phyloP scores from a whole-genome alignment of 1,140 invertebrate species.

The Drosophila nasuta region DNA sequence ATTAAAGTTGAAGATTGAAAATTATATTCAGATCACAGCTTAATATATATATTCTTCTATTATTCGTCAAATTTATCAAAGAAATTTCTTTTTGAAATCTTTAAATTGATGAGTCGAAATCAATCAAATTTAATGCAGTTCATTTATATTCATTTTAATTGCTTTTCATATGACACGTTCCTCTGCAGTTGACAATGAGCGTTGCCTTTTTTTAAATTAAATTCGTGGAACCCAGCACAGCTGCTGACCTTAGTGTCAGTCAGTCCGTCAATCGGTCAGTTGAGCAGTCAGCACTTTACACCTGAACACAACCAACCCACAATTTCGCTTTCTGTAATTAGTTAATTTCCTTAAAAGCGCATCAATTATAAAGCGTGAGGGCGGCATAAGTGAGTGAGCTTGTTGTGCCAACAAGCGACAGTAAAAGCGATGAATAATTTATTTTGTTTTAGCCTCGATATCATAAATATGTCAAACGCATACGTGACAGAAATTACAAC shows the following conservation, averaged over 20 bases:
- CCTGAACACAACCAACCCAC: background rate
- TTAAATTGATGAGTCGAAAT: too few species aligned
- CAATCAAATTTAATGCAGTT: too few species aligned
- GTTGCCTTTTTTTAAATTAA: slow-evolving; percentile 1
- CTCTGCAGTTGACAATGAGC: too few species aligned
- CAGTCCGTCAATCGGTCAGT: background rate
- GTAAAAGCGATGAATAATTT: slow-evolving; percentile 56
- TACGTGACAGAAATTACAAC: slow-evolving; percentile 19
- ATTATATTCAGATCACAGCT: too few species aligned
- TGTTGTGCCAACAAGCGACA: slow-evolving; percentile 23
- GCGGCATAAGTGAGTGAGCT: slow-evolving; percentile 19
- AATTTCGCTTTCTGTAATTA: background rate
- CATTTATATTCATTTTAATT: too few species aligned
- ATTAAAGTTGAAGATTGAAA: too few species aligned
- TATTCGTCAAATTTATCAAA: too few species aligned
- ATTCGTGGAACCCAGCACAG: background rate
- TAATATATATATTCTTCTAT: too few species aligned
- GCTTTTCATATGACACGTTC: too few species aligned
- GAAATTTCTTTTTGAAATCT: too few species aligned
- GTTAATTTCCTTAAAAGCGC: slow-evolving; percentile 65
- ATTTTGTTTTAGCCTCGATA: slow-evolving; percentile 47
- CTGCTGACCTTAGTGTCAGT: background rate
- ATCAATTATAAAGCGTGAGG: slow-evolving; percentile 65
- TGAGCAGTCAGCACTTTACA: background rate
- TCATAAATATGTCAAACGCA: slow-evolving; percentile 49